Conservation (phyloP, 2,797 vertebrate species). For the Labeo calbasu region DNA sequence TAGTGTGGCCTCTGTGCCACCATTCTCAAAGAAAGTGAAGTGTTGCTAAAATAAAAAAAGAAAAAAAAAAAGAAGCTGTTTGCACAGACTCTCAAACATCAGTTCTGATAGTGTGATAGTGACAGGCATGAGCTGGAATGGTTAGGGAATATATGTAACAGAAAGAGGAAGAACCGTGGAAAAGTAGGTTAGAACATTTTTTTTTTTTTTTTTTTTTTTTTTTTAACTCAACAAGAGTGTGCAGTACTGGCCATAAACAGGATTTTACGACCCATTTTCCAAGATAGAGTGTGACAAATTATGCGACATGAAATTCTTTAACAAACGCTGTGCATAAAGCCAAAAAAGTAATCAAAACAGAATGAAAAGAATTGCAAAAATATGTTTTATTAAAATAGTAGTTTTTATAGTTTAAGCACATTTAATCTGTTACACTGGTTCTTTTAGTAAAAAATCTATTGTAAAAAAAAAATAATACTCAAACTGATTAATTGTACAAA, state of each 20-base stretch:
- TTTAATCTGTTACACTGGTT: background rate
- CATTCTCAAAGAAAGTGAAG: constrained; percentile 26
- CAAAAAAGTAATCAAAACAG: background rate
- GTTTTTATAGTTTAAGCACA: background rate
- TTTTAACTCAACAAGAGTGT: background rate
- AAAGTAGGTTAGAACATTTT: background rate
- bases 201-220: background rate
- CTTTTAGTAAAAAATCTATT: background rate
- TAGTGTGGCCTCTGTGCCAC: constrained; percentile 28
- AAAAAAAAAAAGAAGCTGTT: background rate
- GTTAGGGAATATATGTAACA: background rate
- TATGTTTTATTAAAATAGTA: constrained; percentile 12
- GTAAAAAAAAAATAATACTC: background rate
- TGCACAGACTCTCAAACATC: constrained; percentile 26
- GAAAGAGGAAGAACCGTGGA: constrained; percentile 3
- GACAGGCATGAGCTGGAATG: background rate
- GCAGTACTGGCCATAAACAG: background rate
- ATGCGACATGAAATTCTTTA: background rate
- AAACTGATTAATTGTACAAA: background rate
- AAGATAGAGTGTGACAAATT: constrained; percentile 2
- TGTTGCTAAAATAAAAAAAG: constrained; percentile 12
- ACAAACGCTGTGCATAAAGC: background rate
- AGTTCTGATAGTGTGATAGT: constrained; percentile 18
- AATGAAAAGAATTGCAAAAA: constrained; percentile 6
- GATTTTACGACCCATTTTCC: background rate